phyloP scores from a whole-genome alignment of 2,113 vertebrate genomes.

The Pachyramphus minor region DNA sequence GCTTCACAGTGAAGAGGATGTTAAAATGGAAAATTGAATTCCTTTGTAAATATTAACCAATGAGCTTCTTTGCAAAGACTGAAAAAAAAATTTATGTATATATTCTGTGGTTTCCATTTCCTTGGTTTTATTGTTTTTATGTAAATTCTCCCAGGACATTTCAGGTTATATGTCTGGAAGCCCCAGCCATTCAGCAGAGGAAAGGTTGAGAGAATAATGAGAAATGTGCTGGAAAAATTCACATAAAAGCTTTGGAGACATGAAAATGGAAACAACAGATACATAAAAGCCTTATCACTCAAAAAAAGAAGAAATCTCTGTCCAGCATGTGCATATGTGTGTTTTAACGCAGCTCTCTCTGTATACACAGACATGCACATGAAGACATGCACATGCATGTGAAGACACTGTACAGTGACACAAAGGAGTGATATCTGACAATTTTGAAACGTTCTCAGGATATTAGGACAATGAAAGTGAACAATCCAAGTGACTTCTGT shows the following conservation, averaged over 20 bases:
- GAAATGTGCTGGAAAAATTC: slow-evolving; percentile 79
- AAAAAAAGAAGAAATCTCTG: slow-evolving; percentile 17
- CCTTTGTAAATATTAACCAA: slow-evolving; percentile 56
- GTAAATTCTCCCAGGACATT: slow-evolving; percentile 78
- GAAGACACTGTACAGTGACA: neutral
- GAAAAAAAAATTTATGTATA: slow-evolving; percentile 41
- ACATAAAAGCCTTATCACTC: slow-evolving; percentile 61
- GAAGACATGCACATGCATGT: no score
- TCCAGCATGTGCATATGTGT: neutral
- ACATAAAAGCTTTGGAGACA: slow-evolving; percentile 77
- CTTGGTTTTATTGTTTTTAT: slow-evolving; percentile 72
- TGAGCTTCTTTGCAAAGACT: slow-evolving; percentile 20
- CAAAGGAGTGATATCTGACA: neutral
- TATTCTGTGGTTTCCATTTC: slow-evolving; percentile 72
- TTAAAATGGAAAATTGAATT: slow-evolving; percentile 67
- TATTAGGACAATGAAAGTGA: neutral
- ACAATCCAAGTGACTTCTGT: neutral
- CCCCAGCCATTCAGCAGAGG: slow-evolving; percentile 67
- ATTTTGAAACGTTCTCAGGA: neutral
- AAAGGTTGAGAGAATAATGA: slow-evolving; percentile 75
- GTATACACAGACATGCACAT: neutral
- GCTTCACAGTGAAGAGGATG: slow-evolving; percentile 27
- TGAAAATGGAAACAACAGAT: slow-evolving; percentile 81
- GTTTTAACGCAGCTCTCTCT: neutral
- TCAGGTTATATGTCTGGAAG: slow-evolving; percentile 78